Percentiles rank a stretch among this genome's conserved stretches.
Conservation (phyloP, 2,797 vertebrate species). For the Bothrops alternatus region DNA sequence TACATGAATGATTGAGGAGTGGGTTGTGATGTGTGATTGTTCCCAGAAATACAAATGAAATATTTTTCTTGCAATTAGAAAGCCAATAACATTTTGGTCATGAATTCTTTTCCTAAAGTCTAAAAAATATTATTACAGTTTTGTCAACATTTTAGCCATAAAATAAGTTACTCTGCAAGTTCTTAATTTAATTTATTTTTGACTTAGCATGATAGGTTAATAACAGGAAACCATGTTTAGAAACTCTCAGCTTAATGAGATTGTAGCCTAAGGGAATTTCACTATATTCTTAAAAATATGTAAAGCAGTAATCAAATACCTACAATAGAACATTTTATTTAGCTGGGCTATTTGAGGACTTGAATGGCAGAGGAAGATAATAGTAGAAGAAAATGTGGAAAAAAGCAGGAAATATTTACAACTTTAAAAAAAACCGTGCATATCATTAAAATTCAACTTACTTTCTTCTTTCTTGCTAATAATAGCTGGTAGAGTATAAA, state of each 20-base stretch:
- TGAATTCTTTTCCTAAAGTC: neutral
- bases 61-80: neutral
- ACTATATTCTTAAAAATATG: neutral
- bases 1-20: neutral
- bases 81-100: neutral
- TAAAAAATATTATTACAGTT: neutral
- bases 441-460: constrained; percentile 72
- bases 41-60: neutral
- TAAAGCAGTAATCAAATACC: neutral
- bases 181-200: neutral
- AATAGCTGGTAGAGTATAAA: constrained; percentile 94
- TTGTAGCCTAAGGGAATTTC: neutral
- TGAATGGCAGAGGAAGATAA: neutral
- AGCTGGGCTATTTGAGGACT: neutral
- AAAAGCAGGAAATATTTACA: neutral
- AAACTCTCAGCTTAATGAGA: neutral
- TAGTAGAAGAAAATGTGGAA: neutral
- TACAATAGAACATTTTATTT: neutral
- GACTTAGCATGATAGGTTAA: neutral
- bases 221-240: neutral
- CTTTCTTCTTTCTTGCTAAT: constrained; percentile 99
- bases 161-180: neutral
- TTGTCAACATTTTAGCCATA: neutral
- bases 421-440: neutral
- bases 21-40: neutral